phyloP scores from a whole-genome alignment of 2,113 vertebrate genomes.

The Heterocephalus glaber region DNA sequence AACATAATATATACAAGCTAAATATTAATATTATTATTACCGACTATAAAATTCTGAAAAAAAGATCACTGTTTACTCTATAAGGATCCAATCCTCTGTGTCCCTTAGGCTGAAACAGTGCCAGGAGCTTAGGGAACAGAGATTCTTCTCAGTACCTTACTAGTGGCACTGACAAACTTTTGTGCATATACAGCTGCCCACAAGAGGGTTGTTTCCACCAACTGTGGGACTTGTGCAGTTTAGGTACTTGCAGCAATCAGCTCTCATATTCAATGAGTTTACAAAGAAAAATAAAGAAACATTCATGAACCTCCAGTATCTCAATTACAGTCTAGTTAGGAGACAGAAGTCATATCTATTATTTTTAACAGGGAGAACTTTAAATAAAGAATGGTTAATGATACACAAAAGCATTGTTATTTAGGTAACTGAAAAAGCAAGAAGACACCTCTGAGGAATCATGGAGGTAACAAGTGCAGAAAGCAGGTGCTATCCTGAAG shows the following conservation, averaged over 20 bases:
- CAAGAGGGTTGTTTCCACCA: too few species aligned
- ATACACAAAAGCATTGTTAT: background rate
- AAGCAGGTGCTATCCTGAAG: background rate
- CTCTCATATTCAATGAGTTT: background rate
- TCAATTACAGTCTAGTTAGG: background rate
- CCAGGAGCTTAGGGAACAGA: background rate
- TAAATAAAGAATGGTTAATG: background rate
- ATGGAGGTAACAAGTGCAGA: too few species aligned
- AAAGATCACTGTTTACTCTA: background rate
- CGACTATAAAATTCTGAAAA: background rate
- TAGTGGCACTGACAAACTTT: background rate
- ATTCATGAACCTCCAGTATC: background rate
- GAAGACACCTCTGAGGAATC: background rate
- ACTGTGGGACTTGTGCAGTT: background rate
- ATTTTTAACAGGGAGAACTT: background rate
- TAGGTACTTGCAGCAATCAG: background rate
- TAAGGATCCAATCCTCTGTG: background rate
- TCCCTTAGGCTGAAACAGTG: background rate
- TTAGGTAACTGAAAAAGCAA: background rate
- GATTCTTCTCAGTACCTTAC: background rate
- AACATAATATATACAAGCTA: background rate
- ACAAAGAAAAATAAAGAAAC: background rate
- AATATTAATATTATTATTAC: background rate
- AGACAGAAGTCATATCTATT: background rate
- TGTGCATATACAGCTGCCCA: too few species aligned